These are phyloP conservation scores for Sebastes wilsoni DNA, from an alignment of 2,797 vertebrate genomes.

Conservation along the genomic window DNA sequence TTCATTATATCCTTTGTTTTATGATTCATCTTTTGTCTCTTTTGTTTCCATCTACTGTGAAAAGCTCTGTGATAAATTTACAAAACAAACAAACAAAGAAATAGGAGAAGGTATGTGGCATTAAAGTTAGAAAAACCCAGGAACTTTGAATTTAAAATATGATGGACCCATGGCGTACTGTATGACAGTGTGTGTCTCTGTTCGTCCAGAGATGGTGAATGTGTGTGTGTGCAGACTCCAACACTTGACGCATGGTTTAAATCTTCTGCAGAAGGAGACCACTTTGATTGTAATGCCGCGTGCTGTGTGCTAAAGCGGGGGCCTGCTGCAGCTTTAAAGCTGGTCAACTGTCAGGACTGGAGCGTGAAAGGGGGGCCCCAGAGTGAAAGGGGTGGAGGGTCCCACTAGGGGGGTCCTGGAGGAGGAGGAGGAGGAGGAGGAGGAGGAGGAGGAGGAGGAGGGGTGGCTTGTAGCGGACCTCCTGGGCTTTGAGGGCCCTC, in stretches of 20 bases:
- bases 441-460: constrained; percentile 50
- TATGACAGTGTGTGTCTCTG: constrained; percentile 6
- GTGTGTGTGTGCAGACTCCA: constrained; percentile 34
- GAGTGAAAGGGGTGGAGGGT: constrained; percentile 71
- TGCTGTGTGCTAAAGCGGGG: constrained; percentile 73
- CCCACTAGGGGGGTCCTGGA: constrained; percentile 65
- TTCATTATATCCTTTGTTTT: constrained; percentile 22
- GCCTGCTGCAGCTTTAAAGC: constrained; percentile 73
- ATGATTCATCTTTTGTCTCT: constrained; percentile 20
- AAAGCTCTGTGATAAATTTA: constrained; percentile 15
- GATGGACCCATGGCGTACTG: constrained; percentile 7
- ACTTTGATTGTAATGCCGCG: constrained; percentile 77
- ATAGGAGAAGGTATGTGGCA: constrained; percentile 27
- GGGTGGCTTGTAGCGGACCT: constrained; percentile 73
- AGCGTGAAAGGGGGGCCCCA: constrained; percentile 72
- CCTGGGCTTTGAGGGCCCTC: constrained; percentile 76
- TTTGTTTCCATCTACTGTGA: constrained; percentile 34
- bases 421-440: constrained; percentile 46
- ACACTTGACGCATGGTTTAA: constrained; percentile 73
- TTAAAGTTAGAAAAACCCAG: constrained; percentile 46
- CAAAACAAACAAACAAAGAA: constrained; percentile 16
- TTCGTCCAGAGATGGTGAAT: neutral
- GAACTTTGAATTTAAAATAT: constrained; percentile 49
- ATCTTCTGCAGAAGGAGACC: constrained; percentile 74
- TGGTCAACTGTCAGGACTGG: constrained; percentile 80